Conservation (phyloP, 2,888 invertebrate genomes). For the Oscheius sp. region DNA sequence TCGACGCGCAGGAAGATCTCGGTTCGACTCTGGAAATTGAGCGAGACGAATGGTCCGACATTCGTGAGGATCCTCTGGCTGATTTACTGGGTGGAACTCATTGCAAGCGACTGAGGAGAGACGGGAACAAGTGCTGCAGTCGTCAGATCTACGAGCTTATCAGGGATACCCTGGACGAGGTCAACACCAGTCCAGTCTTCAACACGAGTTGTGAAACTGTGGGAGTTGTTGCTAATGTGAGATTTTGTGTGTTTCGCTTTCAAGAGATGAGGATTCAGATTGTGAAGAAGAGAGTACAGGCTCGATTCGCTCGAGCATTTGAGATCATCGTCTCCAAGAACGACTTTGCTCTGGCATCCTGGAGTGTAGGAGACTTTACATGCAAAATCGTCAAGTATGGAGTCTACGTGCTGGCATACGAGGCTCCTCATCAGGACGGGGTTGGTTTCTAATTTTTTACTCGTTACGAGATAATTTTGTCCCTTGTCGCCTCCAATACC, state of each 20-base stretch:
- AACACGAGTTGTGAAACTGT: slow-evolving; percentile 19
- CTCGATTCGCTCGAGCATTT: slow-evolving; percentile 29
- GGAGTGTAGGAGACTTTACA: slow-evolving; percentile 15
- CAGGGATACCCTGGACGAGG: neutral
- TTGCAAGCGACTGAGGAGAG: neutral
- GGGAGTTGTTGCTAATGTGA: slow-evolving; percentile 18
- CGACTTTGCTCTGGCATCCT: slow-evolving; percentile 7
- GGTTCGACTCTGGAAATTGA: slow-evolving; percentile 23
- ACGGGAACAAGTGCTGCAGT: slow-evolving; percentile 16
- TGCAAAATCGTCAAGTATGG: neutral
- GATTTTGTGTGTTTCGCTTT: neutral
- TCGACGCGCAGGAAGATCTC: slow-evolving; percentile 19
- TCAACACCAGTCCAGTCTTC: slow-evolving; percentile 11
- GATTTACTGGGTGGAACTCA: slow-evolving; percentile 11
- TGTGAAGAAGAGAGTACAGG: slow-evolving; percentile 42
- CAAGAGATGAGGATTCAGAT: neutral
- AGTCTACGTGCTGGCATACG: slow-evolving; percentile 7
- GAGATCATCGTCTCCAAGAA: slow-evolving; percentile 15
- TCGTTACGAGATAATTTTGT: too few relatives aligned
- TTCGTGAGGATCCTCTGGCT: slow-evolving; percentile 17
- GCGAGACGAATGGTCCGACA: slow-evolving; percentile 17
- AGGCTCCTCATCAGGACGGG: slow-evolving; percentile 20
- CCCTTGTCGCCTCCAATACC: too few relatives aligned
- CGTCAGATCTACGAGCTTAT: slow-evolving; percentile 17
- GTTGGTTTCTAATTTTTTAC: neutral